Conservation (phyloP, 2,113 vertebrate genomes). For the Epinephelus lanceolatus region DNA sequence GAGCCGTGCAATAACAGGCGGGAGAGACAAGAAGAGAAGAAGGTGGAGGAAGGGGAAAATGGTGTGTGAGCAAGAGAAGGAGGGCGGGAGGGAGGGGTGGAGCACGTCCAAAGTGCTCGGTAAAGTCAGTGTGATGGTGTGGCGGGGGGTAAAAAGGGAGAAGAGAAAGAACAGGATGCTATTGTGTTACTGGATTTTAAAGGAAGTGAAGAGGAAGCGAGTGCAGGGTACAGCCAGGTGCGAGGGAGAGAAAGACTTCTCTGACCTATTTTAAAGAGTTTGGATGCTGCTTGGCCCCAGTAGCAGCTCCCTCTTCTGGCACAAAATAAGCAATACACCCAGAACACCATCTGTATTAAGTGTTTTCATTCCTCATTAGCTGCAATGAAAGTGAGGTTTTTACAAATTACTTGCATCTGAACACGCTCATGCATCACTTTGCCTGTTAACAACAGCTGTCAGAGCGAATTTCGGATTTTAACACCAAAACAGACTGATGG, state of each 20-base stretch:
- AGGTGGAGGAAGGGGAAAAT: slow-evolving; percentile 28
- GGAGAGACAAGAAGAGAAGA: slow-evolving; percentile 36
- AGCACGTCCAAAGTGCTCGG: slow-evolving; percentile 28
- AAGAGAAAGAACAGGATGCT: slow-evolving; percentile 25
- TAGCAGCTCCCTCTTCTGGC: slow-evolving; percentile 78
- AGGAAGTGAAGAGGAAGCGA: slow-evolving; percentile 31
- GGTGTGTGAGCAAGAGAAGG: slow-evolving; percentile 5
- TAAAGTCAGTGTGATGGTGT: slow-evolving; percentile 14
- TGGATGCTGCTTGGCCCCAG: slow-evolving; percentile 50
- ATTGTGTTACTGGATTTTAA: slow-evolving; percentile 43
- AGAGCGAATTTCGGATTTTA: slow-evolving; percentile 27
- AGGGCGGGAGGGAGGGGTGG: neutral
- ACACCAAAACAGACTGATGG: slow-evolving; percentile 23
- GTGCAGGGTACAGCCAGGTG: slow-evolving; percentile 55
- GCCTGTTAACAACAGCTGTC: slow-evolving; percentile 63
- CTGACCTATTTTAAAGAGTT: slow-evolving; percentile 78
- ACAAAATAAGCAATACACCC: slow-evolving; percentile 13
- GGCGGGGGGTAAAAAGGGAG: neutral
- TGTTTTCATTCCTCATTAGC: slow-evolving; percentile 71
- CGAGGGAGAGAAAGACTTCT: slow-evolving; percentile 53
- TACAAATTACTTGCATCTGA: slow-evolving; percentile 54
- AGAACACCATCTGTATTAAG: slow-evolving; percentile 2
- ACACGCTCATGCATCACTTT: slow-evolving; percentile 54
- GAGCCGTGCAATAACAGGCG: slow-evolving; percentile 70
- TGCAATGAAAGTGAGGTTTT: slow-evolving; percentile 62